Evolutionary conservation across 2,797 vertebrate species (phyloP), one percentile per base, ranked within the genome.

Genomic region (Betta splendens): DNA sequence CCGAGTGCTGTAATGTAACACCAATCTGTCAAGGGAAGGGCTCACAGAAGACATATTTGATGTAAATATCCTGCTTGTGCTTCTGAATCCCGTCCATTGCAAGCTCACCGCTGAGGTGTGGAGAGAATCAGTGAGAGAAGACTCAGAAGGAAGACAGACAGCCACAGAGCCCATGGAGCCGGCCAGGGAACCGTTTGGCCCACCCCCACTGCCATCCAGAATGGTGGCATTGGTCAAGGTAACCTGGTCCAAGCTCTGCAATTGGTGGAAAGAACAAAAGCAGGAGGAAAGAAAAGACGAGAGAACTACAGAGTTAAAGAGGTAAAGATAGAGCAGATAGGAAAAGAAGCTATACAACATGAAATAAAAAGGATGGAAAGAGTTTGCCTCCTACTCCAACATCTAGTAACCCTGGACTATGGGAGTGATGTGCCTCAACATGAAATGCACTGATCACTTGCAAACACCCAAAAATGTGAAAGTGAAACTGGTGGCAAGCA

Each of bases 91-190:
- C 59, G 46, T 35, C 46, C 68, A 61, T 18, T 25, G 61, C 60
- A 37, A 74, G 92, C 95, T 98, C 96, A 98, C 95, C 96, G 92
- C 93, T 86, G 94, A 93, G 77, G 92, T 94, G 92, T 93, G 95
- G 81, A 95, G 94, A 84, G 93, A 94, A 91, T 94, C 95, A 93
- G 93, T 91, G 91, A 96, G 88, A 95, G 94, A 94, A 86, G 94
- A 89, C 91, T 95, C 95, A 79, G 94, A 93, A 91, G 95, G 93
- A 93, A 94, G 95, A 94, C 94, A 94, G 93, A 94, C 93, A 89
- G 94, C 87, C 91, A 92, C 89, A 92, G 84, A 94, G 89, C 93
- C 94, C 12, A 90, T 77, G 87, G 92, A 94, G 94, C 91, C 93
- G 79, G 94, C 94, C 92, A 94, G 93, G 88, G 94, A 92, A 80